Evolutionary conservation across 2,113 vertebrate genomes (phyloP).

Genomic region (Ailuropoda melanoleuca): DNA sequence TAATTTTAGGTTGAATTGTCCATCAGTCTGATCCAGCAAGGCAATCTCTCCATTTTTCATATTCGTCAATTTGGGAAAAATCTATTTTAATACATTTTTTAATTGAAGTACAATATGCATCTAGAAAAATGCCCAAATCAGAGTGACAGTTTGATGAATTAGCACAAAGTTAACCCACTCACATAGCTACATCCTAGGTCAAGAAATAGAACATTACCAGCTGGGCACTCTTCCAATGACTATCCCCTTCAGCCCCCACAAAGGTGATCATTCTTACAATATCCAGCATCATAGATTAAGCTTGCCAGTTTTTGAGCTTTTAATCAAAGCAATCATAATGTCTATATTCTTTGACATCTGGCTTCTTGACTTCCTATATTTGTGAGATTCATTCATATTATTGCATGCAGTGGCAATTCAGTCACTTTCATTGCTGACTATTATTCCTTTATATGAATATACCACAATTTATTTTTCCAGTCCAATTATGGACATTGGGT

Average conservation of each 20-base stretch:
- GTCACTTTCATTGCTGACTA: neutral
- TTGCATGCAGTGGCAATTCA: neutral
- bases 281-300: neutral
- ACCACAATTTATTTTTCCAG: neutral
- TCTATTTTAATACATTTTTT: neutral
- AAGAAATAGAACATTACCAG: neutral
- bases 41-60: neutral
- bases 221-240: neutral
- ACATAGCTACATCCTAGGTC: neutral
- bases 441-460: neutral
- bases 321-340: neutral
- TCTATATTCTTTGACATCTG: neutral
- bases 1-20: neutral
- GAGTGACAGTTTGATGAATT: neutral
- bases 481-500: neutral
- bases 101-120: neutral
- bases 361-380: neutral
- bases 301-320: neutral
- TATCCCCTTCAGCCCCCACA: neutral
- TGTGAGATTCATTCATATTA: neutral
- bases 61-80: slow-evolving; percentile 3
- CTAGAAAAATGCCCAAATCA: slow-evolving; percentile 8
- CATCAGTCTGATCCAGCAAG: neutral
- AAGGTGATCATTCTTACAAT: neutral
- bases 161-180: neutral